Evolutionary conservation across 1,140 invertebrate species (phyloP), one percentile per base, ranked within the genome.

Genomic region (Aphaenogaster ashmeadi): DNA sequence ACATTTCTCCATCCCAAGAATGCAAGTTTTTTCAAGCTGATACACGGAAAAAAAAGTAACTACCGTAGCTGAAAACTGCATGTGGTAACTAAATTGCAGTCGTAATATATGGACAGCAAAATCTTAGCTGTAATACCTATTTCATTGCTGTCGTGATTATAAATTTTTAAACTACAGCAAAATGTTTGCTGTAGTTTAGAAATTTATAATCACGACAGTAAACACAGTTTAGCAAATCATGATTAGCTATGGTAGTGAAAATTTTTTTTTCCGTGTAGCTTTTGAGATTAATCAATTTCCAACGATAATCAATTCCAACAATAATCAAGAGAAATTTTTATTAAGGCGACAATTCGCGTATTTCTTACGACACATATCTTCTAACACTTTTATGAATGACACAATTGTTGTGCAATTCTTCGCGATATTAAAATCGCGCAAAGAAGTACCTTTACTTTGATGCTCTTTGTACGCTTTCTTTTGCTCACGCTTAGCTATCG

Each of bases 391-490:
- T 15, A 18, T 3, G 11, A 80, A 21, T 27, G 60, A 38, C 33
- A 18, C 21, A 33, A 52, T 66, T 66, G 38, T 41, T 50, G 15
- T 66, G 77, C 15, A 52, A 52, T 47, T 54, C n/a, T 41, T 67
- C 11, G 60, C n/a, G 47, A 67, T 80, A 67, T 54, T 52, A 33
- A 66, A 66, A 47, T n/a, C n/a, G 47, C 27, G 38, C 60, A 33
- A 38, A 33, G 33, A 21, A 11, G 2, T 13, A n/a, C 11, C 18
- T 15, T 33, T 52, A 18, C 38, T 80, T 80, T 67, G 33, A 38
- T 52, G 33, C 8, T 50, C 60, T 66, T 66, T 64, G 74, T 15
- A 21, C 38, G 15, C 27, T 21, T 36, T 36, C 62, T 54, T 21
- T 41, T 21, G 47, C 41, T n/a, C 36, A 36, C 44, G 47, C 9